Conservation (phyloP, 2,797 vertebrate species). For the Myioborus melanocephalus region DNA sequence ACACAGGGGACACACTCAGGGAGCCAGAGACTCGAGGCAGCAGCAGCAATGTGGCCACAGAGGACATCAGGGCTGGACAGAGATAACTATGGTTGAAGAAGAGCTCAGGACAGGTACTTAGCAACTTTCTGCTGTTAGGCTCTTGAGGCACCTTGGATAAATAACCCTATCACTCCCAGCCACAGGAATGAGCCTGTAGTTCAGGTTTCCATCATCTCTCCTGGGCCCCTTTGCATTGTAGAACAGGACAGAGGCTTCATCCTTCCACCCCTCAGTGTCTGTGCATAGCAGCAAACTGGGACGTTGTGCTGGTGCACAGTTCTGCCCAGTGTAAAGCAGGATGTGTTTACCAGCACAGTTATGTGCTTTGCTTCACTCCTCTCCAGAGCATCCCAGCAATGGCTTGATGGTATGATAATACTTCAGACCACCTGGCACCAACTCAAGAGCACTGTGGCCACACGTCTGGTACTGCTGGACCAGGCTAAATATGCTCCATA, state of each 20-base stretch:
- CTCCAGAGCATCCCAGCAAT: background rate
- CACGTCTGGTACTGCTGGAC: background rate
- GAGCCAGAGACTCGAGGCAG: background rate
- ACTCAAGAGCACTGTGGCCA: background rate
- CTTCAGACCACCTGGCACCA: background rate
- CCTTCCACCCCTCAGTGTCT: background rate
- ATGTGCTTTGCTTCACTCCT: background rate
- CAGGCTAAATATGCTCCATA: background rate
- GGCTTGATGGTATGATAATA: background rate
- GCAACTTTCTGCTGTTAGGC: background rate
- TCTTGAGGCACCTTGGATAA: background rate
- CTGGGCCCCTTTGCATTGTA: background rate
- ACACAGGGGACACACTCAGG: background rate
- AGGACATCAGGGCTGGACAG: background rate
- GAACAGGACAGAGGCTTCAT: background rate
- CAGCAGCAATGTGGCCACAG: background rate
- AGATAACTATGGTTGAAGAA: background rate
- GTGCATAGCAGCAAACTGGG: background rate
- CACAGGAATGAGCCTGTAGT: background rate
- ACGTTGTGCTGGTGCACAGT: background rate
- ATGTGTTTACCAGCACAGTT: rapidly evolving
- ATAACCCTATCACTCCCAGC: background rate
- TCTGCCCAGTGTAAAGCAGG: background rate
- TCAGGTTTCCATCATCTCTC: background rate
- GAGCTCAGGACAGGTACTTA: background rate